Evolutionary conservation across 2,888 invertebrate species (phyloP).

Genomic region (Zygaena filipendulae): DNA sequence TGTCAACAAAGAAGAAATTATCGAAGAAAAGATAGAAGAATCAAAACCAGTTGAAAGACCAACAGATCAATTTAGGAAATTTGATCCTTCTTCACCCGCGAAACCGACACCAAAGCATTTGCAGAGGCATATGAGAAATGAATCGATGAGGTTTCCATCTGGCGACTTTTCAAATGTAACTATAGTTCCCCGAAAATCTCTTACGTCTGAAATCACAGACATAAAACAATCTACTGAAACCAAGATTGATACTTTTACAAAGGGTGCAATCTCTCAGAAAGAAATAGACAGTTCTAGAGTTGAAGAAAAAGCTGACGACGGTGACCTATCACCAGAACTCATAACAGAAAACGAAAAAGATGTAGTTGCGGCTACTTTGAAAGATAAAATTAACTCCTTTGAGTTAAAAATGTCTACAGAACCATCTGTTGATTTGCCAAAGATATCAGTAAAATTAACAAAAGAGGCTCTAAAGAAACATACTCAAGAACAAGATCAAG

Average conservation of each 20-base stretch:
- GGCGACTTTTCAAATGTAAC: conserved; percentile 63
- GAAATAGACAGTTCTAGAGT: conserved; percentile 60
- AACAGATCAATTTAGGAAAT: conserved; percentile 52
- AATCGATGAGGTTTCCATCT: conserved; percentile 64
- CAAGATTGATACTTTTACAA: conserved; percentile 35
- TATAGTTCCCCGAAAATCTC: conserved; percentile 53
- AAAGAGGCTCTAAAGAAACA: conserved; percentile 64
- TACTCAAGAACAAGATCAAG: conserved; percentile 56
- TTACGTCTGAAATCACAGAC: conserved; percentile 57
- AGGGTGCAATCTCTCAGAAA: conserved; percentile 53
- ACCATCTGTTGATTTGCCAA: conserved; percentile 45
- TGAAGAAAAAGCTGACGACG: conserved; percentile 64
- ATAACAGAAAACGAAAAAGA: conserved; percentile 51
- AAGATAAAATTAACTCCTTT: conserved; percentile 55
- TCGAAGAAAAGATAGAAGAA: conserved; percentile 38
- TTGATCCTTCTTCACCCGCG: conserved; percentile 53
- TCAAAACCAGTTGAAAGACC: conserved; percentile 37
- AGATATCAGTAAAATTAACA: conserved; percentile 52
- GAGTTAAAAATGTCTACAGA: conserved; percentile 58
- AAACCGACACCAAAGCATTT: conserved; percentile 64
- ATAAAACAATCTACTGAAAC: conserved; percentile 32
- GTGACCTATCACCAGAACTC: conserved; percentile 52
- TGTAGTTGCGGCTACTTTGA: conserved; percentile 57
- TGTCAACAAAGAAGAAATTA: conserved; percentile 23
- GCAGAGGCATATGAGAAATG: conserved; percentile 63